Evolutionary conservation across 2,888 invertebrate genomes (phyloP).

Genomic region (Adineta ricciae): DNA sequence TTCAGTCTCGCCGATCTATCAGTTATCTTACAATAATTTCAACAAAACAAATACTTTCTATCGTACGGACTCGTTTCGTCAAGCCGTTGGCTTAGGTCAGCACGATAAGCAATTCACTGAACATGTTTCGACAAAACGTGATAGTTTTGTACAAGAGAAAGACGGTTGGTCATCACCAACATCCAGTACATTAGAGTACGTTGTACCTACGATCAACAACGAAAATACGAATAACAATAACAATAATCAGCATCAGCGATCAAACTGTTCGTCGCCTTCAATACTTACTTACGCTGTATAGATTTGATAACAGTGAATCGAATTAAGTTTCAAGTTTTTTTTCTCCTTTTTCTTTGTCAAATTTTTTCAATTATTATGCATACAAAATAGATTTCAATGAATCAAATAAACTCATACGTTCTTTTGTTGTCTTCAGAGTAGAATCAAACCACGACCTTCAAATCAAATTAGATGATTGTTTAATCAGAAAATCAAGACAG

Average conservation of each 20-base stretch:
- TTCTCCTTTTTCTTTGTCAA: background rate
- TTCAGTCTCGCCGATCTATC: background rate
- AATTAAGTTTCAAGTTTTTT: background rate
- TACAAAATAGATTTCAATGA: no score
- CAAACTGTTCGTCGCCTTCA: background rate
- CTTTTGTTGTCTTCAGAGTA: background rate
- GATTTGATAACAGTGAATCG: background rate
- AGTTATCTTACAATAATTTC: background rate
- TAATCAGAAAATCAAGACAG: no score
- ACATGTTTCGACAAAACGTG: background rate
- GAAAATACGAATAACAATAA: background rate
- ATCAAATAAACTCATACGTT: no score
- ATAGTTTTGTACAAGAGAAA: background rate
- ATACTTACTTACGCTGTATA: background rate
- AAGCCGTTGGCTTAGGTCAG: background rate
- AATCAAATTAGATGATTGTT: no score
- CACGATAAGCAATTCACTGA: background rate
- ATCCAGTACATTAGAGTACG: background rate
- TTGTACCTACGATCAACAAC: background rate
- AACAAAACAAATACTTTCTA: background rate
- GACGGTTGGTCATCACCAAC: background rate
- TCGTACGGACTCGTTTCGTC: background rate
- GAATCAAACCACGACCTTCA: background rate
- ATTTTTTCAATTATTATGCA: background rate
- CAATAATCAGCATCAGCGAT: background rate